Base-by-base conservation (phyloP, 2,113 vertebrate genomes). In the Psophia crepitans region DNA sequence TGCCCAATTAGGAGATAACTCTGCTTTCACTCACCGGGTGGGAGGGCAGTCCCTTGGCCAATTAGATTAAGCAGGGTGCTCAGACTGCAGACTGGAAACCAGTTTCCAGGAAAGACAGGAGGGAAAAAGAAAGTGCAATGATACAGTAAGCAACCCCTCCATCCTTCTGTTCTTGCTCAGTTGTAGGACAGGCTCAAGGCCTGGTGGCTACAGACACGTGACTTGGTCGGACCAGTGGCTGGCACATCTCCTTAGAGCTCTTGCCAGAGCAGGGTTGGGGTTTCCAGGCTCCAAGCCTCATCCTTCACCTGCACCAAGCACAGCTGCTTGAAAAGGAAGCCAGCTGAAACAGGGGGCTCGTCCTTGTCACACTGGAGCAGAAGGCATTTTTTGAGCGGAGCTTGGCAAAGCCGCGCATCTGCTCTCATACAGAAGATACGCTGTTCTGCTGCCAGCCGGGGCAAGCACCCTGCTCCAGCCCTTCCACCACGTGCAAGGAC, bases 351-450 rank as follows among this genome's bases (percentile, higher is more conserved):
- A 56, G 30, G 19, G 18, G 16, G 14, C 5, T 65, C 81, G 54
- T 69, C 41, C 58, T 74, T 49, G 37, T 46, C 39, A 2, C 57
- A 24, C 60, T 44, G 33, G 24, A 76, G 12, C 69, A 87, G 0
- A 0, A 78, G 61, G 11, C 18, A 61, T 30, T 69, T 69, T 30
- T 28, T 44, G 16, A 64, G 23, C 22, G 16, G 39, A 78, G 43
- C 51, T 76, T 86, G 79, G 66, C 61, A 89, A 19, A 60, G 66
- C 30, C 49, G 22, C 12, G 2, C 5, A 11, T 26, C 33, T 68
- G 61, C 80, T 33, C 15, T 57, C 56, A 22, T 5, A 21, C 0
- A 10, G 61, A 44, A 71, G 39, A 60, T 28, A 66, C 0, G 0
- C 64, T 70, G 39, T 27, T 23, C 39, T 63, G 28, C 76, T 44